phyloP scores from a whole-genome alignment of 2,113 vertebrate species.

The Corynorhinus townsendii region DNA sequence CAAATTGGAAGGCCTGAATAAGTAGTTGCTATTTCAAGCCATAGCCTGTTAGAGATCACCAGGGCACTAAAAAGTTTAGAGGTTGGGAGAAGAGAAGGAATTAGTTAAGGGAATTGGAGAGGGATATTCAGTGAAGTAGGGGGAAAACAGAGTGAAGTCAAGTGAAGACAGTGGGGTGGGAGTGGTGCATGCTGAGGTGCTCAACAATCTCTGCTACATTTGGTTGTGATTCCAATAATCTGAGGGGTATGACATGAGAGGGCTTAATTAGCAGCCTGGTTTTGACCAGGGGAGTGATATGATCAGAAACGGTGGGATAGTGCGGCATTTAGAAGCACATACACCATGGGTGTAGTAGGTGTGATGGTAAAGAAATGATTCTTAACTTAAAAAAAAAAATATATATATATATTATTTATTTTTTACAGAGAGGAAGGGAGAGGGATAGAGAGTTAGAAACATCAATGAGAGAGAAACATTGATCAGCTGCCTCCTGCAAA shows the following conservation, averaged over 20 bases:
- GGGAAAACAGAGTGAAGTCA: neutral
- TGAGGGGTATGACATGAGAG: neutral
- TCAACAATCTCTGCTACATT: neutral
- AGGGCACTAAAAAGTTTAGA: neutral
- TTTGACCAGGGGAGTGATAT: neutral
- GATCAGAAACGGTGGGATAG: neutral
- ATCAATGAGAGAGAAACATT: too few species aligned
- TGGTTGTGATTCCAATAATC: neutral
- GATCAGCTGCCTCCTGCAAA: too few species aligned
- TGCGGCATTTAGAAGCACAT: neutral
- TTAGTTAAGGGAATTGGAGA: neutral
- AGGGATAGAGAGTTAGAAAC: too few species aligned
- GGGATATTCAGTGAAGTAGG: neutral
- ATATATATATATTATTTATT: too few species aligned
- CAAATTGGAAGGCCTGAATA: neutral
- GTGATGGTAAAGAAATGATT: neutral
- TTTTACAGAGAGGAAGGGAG: too few species aligned
- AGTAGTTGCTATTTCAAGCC: neutral
- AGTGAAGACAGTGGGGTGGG: neutral
- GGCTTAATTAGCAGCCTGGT: neutral
- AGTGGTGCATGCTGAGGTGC: neutral
- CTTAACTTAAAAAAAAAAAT: too few species aligned
- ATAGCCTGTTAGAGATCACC: neutral
- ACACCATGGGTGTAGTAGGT: neutral
- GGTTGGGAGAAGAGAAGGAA: neutral